Conservation (phyloP, 2,113 vertebrate species). For the Phoxinus phoxinus region DNA sequence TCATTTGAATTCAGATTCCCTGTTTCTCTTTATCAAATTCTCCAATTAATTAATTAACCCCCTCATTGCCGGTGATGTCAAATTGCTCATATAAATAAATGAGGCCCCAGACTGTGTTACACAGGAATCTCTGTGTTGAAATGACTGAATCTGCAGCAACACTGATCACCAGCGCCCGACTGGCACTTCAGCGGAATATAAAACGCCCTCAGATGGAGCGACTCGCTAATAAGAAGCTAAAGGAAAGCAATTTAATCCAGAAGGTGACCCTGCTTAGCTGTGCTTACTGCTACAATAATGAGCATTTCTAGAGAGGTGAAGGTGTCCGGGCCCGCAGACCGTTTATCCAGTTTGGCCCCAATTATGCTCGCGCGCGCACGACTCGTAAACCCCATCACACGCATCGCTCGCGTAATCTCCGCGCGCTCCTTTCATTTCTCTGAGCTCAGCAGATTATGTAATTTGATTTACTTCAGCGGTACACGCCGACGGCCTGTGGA, state of each 20-base stretch:
- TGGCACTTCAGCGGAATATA: slow-evolving; percentile 26
- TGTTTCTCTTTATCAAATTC: neutral
- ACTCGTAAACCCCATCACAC: slow-evolving; percentile 1
- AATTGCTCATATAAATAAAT: slow-evolving; percentile 22
- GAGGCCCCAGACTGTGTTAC: neutral
- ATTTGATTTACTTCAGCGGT: slow-evolving; percentile 29
- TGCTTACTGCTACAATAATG: slow-evolving; percentile 40
- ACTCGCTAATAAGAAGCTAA: slow-evolving; percentile 46
- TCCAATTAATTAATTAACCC: neutral
- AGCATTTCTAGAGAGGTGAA: slow-evolving; percentile 25
- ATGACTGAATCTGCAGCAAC: slow-evolving; percentile 25
- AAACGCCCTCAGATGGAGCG: slow-evolving; percentile 46
- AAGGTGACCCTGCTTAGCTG: slow-evolving; percentile 53
- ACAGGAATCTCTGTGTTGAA: neutral
- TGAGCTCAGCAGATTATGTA: slow-evolving; percentile 19
- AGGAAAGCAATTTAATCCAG: slow-evolving; percentile 50
- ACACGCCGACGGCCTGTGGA: slow-evolving; percentile 19
- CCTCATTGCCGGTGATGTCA: neutral
- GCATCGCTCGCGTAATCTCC: neutral
- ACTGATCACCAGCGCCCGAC: slow-evolving; percentile 19
- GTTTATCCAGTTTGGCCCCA: slow-evolving; percentile 3
- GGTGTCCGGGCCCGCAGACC: neutral
- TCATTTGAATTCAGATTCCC: neutral
- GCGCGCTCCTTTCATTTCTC: neutral
- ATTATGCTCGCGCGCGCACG: neutral